Conservation (phyloP, 2,888 invertebrate genomes). For the Heliconius cydno region DNA sequence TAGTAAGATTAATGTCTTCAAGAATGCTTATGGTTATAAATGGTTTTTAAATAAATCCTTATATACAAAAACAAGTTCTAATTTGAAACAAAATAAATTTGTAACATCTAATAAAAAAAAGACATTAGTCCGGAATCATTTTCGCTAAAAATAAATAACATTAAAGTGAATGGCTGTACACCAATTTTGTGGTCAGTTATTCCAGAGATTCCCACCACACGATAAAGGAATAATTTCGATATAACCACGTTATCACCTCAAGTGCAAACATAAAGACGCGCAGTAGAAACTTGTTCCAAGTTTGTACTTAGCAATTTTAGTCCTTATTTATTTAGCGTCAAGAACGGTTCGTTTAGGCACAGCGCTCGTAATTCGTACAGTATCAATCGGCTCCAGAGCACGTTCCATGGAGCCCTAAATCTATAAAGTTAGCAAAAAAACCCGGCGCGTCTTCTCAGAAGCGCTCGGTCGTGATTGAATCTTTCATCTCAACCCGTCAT, state of each 20-base stretch:
- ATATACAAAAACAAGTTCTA: background rate
- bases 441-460: constrained; percentile 67
- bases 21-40: too few relatives aligned
- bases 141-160: constrained; percentile 24
- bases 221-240: constrained; percentile 41
- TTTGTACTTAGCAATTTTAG: background rate
- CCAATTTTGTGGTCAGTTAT: constrained; percentile 41
- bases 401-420: constrained; percentile 61
- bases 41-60: background rate
- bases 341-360: background rate
- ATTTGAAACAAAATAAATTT: background rate
- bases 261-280: constrained; percentile 35
- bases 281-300: constrained; percentile 30
- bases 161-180: constrained; percentile 13
- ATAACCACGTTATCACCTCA: constrained; percentile 45
- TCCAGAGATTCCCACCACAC: constrained; percentile 42
- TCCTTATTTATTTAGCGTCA: background rate
- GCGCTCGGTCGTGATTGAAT: constrained; percentile 74
- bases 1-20: background rate
- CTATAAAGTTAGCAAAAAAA: constrained; percentile 59
- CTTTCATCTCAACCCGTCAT: constrained; percentile 68
- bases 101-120: constrained; percentile 4
- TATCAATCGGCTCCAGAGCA: constrained; percentile 43
- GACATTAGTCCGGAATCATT: background rate
- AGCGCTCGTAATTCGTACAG: background rate